Evolutionary conservation across 2,888 invertebrate species (phyloP).

Genomic region (Polyommatus iphigenia): DNA sequence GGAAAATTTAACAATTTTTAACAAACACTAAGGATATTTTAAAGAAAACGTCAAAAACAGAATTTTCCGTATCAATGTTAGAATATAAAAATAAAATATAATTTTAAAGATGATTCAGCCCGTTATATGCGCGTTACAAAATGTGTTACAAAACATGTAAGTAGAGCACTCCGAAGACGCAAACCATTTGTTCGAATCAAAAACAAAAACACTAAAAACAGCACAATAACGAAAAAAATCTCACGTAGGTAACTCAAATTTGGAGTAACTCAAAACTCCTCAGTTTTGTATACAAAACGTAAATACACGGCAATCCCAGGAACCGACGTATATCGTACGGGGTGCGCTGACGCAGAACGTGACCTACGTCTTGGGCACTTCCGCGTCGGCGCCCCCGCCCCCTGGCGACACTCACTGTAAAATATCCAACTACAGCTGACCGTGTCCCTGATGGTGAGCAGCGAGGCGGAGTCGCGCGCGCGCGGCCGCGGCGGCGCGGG

Average conservation of each 20-base stretch:
- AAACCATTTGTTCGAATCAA: background rate
- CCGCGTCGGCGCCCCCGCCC: slow-evolving; percentile 41
- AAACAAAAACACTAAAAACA: background rate
- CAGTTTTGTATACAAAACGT: slow-evolving; percentile 12
- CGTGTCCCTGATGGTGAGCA: slow-evolving; percentile 80
- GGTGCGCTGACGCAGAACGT: slow-evolving; percentile 48
- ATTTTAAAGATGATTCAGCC: slow-evolving; percentile 27
- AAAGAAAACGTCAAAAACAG: background rate
- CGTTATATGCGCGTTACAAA: slow-evolving; percentile 26
- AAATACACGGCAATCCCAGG: slow-evolving; percentile 21
- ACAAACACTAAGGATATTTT: background rate
- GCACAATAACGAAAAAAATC: background rate
- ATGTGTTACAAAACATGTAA: background rate
- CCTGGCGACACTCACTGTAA: slow-evolving; percentile 82
- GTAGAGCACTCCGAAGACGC: background rate
- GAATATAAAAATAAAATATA: slow-evolving; percentile 23
- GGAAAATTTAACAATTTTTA: too few relatives aligned
- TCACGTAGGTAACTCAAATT: background rate
- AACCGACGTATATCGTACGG: slow-evolving; percentile 29
- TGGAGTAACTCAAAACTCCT: background rate
- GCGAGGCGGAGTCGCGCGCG: slow-evolving; percentile 81
- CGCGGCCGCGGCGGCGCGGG: slow-evolving; percentile 74
- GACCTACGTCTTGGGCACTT: slow-evolving; percentile 47
- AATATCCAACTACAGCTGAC: slow-evolving; percentile 88
- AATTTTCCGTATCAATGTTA: background rate